Base-by-base conservation (phyloP, 2,888 invertebrate species). In the Salpingus planirostris region DNA sequence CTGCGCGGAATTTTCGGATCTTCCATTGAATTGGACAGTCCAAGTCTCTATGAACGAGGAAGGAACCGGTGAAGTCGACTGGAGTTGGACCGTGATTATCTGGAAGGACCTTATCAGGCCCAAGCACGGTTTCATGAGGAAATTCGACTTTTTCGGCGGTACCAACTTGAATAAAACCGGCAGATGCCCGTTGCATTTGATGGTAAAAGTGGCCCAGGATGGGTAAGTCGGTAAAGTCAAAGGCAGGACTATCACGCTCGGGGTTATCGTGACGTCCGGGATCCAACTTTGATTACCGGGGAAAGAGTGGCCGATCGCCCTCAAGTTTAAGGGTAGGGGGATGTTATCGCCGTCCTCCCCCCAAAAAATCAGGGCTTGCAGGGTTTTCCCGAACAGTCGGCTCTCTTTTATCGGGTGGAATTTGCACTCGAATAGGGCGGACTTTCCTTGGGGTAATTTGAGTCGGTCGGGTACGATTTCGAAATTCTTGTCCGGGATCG, bases 111-210 rank as follows among this genome's bases (percentile, higher is more conserved):
- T 29, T 31, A 69, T 59, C 18, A 64, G 40, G 15, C 68, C 68
- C 29, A 62, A 44, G 59, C 61, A 60, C 2, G 70, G 70, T 40
- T 67, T 68, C 15, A 70, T 50, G 5, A 47, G 39, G 33, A 65
- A 65, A 27, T 60, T 55, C 60, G 53, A 60, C 18, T 49, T 50
- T 11, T 48, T 42, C 1, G 70, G 69, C 3, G 68, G 54, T 21
- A 65, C 28, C 34, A 69, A 62, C 42, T 55, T 56, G 42, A 62
- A 69, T 44, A 63, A 57, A 10, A 68, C 50, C 3, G 69, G 65
- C 15, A 65, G 43, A 38, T 60, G 57, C 11, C 65, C 64, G 11
- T 47, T 49, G 29, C 56, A 55, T 43, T 51, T 55, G 11, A 70
- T 54, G 10, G 58, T 22, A 27, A 69, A 65, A 3, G 65, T 68